Base-by-base conservation (phyloP, 1,140 invertebrate genomes). In the Ylistrum balloti region DNA sequence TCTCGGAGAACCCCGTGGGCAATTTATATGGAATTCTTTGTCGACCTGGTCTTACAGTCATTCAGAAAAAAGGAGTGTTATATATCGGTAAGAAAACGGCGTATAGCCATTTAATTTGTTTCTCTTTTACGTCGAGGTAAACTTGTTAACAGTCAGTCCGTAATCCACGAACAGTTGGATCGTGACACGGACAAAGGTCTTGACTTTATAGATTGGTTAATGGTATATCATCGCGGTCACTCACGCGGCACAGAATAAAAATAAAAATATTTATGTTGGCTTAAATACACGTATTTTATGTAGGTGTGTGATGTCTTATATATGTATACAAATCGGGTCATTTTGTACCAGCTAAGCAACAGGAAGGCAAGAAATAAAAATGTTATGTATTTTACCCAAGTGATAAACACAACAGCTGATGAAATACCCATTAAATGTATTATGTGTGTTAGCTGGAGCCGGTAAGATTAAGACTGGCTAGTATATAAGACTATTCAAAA, bases 211-310 rank as follows among this genome's bases (percentile, higher is more conserved):
- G 3, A 28, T 28, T 74, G 22, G 22, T 74, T 74, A 74, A 74
- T 17, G 56, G 56, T 0, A n/a, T 22, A 74, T 28, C 41, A 45
- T 45, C 41, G 17, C 1, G 17, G 41, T 45, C 56, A 74, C 22
- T 74, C 22, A 74, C 56, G n/a, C 56, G n/a, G 56, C 0, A 74
- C 56, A 74, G 56, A 74, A 74, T 74, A n/a, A 74, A 48, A 74
- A 74, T 74, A 11, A 74, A 74, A 74, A 74, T 74, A 74, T 74
- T 74, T 1, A 74, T 74, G 56, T 74, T 74, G 5, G 56, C 28
- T 28, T 74, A 74, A 28, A 74, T 28, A 74, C 56, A 74, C 22
- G 56, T 74, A 28, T 74, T 74, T 56, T 74, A n/a, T n/a, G 22
- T 74, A 22, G n/a, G 22, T n/a, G 56, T 74, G 56, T 74, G 56